These are phyloP conservation scores for Eclectus roratus DNA, from an alignment of 2,113 vertebrate genomes.

Conservation along the genomic window DNA sequence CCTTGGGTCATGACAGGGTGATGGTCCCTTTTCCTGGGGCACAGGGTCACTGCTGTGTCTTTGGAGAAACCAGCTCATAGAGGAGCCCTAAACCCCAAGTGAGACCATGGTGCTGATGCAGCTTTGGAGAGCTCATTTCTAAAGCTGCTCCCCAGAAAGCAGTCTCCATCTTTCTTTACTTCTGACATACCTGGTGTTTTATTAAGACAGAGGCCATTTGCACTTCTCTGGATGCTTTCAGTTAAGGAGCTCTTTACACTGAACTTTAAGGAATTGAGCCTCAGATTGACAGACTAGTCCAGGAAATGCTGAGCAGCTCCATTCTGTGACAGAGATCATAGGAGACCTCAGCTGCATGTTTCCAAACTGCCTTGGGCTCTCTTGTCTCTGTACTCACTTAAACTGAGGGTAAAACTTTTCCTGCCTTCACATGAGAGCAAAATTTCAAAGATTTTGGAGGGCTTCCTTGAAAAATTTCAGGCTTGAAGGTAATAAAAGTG, in stretches of 20 bases:
- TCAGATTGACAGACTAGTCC: neutral
- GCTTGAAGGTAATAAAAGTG: neutral
- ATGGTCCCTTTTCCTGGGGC: neutral
- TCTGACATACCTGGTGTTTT: neutral
- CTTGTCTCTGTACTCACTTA: neutral
- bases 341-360: neutral
- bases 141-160: neutral
- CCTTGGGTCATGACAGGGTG: neutral
- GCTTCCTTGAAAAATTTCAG: neutral
- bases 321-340: neutral
- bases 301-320: neutral
- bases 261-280: accelerated
- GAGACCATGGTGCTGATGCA: neutral
- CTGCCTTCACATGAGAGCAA: neutral
- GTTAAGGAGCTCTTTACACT: neutral
- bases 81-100: neutral
- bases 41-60: neutral
- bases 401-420: neutral
- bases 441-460: neutral
- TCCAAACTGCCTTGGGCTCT: neutral
- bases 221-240: neutral
- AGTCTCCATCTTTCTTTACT: neutral
- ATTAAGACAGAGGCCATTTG: neutral
- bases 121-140: neutral
- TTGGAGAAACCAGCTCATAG: neutral